Percentiles rank a stretch among this genome's conserved stretches.
phyloP scores from a whole-genome alignment of 2,797 vertebrate genomes.

The Onychomys torridus region DNA sequence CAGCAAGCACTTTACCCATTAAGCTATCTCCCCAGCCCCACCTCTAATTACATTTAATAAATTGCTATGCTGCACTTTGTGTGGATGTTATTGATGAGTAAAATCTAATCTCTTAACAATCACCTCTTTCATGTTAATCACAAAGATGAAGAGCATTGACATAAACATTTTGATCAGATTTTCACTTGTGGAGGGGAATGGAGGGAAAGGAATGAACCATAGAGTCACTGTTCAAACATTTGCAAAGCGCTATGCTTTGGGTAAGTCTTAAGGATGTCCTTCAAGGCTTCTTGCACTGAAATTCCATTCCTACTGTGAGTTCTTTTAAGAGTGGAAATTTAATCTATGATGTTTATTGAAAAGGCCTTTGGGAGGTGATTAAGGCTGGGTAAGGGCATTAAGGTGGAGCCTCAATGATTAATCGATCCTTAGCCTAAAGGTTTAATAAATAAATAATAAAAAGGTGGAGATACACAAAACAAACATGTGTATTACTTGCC shows the following conservation, averaged over 20 bases:
- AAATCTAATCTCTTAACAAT: not conserved
- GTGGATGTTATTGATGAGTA: not conserved
- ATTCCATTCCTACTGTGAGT: not conserved
- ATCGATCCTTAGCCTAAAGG: not conserved
- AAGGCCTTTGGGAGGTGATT: not conserved
- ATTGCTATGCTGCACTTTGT: not conserved
- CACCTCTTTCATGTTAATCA: not conserved
- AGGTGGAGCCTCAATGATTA: not conserved
- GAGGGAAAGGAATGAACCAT: not conserved
- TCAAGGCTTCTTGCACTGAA: not conserved
- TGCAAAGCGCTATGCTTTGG: not conserved
- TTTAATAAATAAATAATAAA: not conserved
- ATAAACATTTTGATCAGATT: not conserved
- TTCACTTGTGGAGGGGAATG: not conserved
- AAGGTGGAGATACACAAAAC: not conserved
- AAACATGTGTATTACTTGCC: not conserved
- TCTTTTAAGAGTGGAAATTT: not conserved
- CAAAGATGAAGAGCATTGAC: not conserved
- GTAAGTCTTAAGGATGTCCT: not conserved
- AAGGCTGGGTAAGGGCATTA: not conserved
- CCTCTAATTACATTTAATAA: not conserved
- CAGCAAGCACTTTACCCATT: not conserved
- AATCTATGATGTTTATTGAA: not conserved
- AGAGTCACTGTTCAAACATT: not conserved
- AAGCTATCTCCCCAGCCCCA: too few relatives aligned